A percentile compares a stretch with the other conserved stretches of the same genome.
Conservation (phyloP, 2,113 vertebrate species). For the Urocolius indicus region DNA sequence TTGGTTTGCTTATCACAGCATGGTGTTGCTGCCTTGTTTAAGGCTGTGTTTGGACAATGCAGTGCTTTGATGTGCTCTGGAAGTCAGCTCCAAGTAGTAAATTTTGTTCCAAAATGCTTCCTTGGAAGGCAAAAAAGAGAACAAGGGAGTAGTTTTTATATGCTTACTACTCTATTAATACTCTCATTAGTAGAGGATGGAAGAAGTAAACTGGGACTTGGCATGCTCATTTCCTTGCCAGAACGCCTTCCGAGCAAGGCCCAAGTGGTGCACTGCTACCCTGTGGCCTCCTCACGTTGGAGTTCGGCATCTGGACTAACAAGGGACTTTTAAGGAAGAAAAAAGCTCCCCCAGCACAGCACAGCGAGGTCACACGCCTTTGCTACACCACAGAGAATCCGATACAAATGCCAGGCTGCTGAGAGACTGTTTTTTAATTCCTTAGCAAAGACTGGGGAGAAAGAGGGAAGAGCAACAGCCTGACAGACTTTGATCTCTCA, state of each 20-base stretch:
- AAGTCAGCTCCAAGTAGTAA: background rate
- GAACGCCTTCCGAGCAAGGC: background rate
- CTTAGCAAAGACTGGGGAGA: background rate
- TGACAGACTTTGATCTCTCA: background rate
- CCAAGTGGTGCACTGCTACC: background rate
- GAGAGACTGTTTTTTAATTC: background rate
- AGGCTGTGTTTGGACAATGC: background rate
- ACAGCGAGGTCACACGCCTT: background rate
- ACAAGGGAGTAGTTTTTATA: background rate
- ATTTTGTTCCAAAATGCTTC: background rate
- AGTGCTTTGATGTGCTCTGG: background rate
- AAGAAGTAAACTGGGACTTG: background rate
- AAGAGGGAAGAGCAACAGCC: background rate
- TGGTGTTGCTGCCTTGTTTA: background rate
- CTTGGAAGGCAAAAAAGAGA: background rate
- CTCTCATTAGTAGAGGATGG: background rate
- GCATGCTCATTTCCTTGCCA: background rate
- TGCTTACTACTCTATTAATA: background rate
- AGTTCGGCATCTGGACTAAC: background rate
- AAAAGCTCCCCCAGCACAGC: background rate
- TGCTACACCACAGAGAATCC: background rate
- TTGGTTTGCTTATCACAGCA: accelerated
- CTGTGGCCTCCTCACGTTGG: background rate
- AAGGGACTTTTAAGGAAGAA: constrained; percentile 6
- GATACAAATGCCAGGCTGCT: background rate